Percentiles rank a stretch among this genome's conserved stretches.
Evolutionary conservation across 2,113 vertebrate species (phyloP).

Genomic region (Heliornis fulica): DNA sequence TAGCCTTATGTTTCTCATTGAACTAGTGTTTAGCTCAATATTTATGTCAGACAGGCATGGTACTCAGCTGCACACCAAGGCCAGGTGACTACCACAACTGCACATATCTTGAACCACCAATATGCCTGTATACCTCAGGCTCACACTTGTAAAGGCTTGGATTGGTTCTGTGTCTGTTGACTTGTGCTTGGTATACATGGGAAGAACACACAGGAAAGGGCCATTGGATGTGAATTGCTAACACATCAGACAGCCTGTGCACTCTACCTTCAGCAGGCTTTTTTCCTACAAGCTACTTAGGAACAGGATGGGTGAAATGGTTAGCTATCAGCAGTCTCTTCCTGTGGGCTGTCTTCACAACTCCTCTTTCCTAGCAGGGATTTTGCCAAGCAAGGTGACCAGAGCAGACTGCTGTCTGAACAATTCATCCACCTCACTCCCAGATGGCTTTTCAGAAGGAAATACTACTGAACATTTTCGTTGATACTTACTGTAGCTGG

Average conservation of each 20-base stretch:
- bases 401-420: neutral
- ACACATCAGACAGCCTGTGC: neutral
- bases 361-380: neutral
- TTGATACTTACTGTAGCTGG: neutral
- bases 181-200: accelerated
- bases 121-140: neutral
- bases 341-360: neutral
- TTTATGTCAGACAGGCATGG: neutral
- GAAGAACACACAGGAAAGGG: accelerated
- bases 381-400: neutral
- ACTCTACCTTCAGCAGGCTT: neutral
- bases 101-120: neutral
- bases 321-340: neutral
- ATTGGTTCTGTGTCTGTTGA: neutral
- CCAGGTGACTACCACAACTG: neutral
- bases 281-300: neutral
- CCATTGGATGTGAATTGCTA: neutral
- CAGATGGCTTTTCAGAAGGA: neutral
- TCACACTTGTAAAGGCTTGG: neutral
- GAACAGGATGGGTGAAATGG: neutral
- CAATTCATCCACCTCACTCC: neutral
- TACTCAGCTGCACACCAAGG: neutral
- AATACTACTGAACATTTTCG: neutral
- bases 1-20: neutral
- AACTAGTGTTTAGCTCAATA: neutral